Evolutionary conservation across 2,113 vertebrate genomes (phyloP), one percentile per base, ranked within the genome.

Genomic region (Apteryx mantelli): DNA sequence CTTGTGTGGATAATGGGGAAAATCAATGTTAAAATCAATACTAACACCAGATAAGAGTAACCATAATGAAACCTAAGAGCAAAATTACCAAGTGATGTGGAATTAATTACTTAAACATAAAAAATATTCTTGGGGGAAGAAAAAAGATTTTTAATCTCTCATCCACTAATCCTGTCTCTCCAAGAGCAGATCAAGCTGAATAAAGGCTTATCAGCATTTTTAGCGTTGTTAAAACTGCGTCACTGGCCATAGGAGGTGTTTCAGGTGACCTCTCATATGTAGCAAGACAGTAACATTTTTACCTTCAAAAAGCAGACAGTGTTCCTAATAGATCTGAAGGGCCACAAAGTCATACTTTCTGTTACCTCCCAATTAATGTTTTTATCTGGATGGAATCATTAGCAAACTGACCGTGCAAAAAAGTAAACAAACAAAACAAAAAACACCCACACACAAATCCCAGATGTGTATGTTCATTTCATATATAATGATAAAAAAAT

Each of bases 1-100:
- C 88, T 90, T 86, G 61, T 38, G 71, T 91, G 88, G 85, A 93
- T 77, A 94, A 0, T 48, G 17, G 69, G 50, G 76, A 95, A 82
- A 96, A 88, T 78, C 36, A 7, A 88, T 90, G 52, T 89, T 88
- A 93, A 94, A 88, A 95, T 87, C 88, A 60, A 93, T 86, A 94
- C n/a, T 34, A 89, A 26, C 73, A 80, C 80, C 16, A 83, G 64
- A 25, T 60, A 93, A 80, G 77, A 92, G 64, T 55, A 95, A 91
- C 61, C 53, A 46, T 68, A 86, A 86, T 34, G 36, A 91, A 93
- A 94, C 74, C 46, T 86, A 84, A 69, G 19, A 87, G 75, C 19
- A 87, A 81, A 94, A 89, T 82, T 82, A 94, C 18, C 58, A 88
- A 93, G 65, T 34, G 52, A 84, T 80, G 73, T 44, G 76, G 55